Evolutionary conservation across 2,797 vertebrate species (phyloP).

Genomic region (Chiloscyllium punctatum): DNA sequence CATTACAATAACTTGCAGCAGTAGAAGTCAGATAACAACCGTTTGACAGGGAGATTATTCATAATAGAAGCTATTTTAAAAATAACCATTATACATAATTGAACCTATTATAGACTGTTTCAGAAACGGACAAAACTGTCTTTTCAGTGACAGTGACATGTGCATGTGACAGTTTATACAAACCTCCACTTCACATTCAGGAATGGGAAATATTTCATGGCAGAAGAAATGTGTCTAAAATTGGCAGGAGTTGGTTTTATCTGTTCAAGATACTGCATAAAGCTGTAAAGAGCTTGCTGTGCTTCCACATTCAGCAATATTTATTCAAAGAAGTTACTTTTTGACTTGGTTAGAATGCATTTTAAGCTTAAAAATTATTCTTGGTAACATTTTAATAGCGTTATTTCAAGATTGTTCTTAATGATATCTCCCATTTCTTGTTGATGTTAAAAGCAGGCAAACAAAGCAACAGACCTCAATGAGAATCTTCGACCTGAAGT

Average conservation of each 20-base stretch:
- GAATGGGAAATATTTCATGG: constrained; percentile 33
- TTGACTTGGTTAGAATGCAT: constrained; percentile 38
- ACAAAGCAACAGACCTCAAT: not conserved
- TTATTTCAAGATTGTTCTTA: not conserved
- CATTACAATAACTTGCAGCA: constrained; percentile 42
- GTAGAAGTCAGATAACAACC: constrained; percentile 65
- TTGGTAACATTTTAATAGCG: not conserved
- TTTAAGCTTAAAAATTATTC: not conserved
- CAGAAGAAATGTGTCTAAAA: constrained; percentile 33
- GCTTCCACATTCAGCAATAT: not conserved
- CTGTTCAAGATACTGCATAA: not conserved
- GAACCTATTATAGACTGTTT: constrained; percentile 74
- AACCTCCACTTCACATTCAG: constrained; percentile 29
- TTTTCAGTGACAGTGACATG: constrained; percentile 57
- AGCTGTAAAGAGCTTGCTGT: not conserved
- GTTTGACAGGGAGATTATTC: constrained; percentile 65
- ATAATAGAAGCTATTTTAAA: constrained; percentile 75
- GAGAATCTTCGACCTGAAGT: not conserved
- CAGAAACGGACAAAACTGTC: constrained; percentile 71
- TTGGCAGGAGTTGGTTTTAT: constrained; percentile 18
- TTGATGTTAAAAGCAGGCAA: not conserved
- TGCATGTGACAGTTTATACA: constrained; percentile 33
- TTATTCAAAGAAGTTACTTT: constrained; percentile 37
- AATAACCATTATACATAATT: constrained; percentile 76
- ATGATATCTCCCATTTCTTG: not conserved